Evolutionary conservation across 2,888 invertebrate genomes (phyloP).

Genomic region (Cosmorhoe ocellata): DNA sequence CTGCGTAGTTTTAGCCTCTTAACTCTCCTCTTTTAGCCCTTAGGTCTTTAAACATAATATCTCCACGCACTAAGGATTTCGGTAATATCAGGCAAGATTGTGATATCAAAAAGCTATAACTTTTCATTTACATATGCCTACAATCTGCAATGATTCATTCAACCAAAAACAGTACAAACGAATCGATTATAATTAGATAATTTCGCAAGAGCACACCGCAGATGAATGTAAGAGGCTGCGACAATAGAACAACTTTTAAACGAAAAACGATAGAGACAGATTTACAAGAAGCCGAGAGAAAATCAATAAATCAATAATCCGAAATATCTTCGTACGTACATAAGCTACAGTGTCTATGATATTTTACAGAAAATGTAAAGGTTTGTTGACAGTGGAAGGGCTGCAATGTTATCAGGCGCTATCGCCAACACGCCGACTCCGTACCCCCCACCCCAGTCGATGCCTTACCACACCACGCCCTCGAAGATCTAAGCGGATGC

Average conservation of each 20-base stretch:
- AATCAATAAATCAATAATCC: slow-evolving; percentile 72
- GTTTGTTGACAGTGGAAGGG: slow-evolving; percentile 75
- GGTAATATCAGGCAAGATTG: too few species aligned
- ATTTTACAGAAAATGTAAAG: slow-evolving; percentile 44
- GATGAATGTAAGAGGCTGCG: slow-evolving; percentile 61
- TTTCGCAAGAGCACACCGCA: slow-evolving; percentile 36
- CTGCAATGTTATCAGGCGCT: slow-evolving; percentile 72
- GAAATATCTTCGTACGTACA: slow-evolving; percentile 39
- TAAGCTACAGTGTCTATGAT: slow-evolving; percentile 8
- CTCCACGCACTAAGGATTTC: too few species aligned
- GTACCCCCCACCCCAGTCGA: slow-evolving; percentile 53
- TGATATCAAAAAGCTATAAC: too few species aligned
- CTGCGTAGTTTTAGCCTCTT: too few species aligned
- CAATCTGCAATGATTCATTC: too few species aligned
- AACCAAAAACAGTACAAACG: too few species aligned
- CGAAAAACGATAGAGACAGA: slow-evolving; percentile 34
- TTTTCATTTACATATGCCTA: too few species aligned
- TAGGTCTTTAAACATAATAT: too few species aligned
- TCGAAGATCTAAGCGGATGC: slow-evolving; percentile 55
- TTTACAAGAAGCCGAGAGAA: slow-evolving; percentile 50
- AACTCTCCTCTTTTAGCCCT: too few species aligned
- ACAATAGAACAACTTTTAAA: slow-evolving; percentile 46
- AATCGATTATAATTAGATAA: slow-evolving; percentile 16
- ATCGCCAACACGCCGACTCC: slow-evolving; percentile 66
- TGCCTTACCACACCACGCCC: slow-evolving; percentile 69